These are phyloP conservation scores for Ganaspis sp. DNA, from an alignment of 1,140 invertebrate genomes.

Conservation along the genomic window DNA sequence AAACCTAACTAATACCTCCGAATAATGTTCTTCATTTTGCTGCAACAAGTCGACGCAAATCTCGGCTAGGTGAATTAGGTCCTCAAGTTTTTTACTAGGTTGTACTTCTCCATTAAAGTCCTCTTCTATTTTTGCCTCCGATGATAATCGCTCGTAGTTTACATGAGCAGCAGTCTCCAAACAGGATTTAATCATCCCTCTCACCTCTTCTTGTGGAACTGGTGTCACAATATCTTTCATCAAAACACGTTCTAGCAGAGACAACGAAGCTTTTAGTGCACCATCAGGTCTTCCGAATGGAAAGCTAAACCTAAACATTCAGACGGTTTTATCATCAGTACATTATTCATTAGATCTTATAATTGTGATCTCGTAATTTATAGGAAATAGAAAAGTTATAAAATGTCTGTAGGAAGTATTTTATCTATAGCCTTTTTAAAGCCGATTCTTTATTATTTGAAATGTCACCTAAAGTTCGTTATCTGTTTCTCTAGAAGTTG, in stretches of 20 bases:
- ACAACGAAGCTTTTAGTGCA: slow-evolving; percentile 96
- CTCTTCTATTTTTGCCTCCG: slow-evolving; percentile 98
- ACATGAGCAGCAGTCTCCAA: slow-evolving; percentile 98
- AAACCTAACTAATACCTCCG: slow-evolving; percentile 90
- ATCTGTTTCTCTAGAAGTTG: slow-evolving; percentile 98
- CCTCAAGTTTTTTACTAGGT: slow-evolving; percentile 94
- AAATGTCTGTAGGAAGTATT: neutral
- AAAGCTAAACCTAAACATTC: slow-evolving; percentile 94
- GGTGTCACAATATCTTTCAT: slow-evolving; percentile 99
- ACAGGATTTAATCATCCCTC: slow-evolving; percentile 96
- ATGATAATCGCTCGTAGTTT: slow-evolving; percentile 97
- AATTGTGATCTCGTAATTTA: too few species aligned
- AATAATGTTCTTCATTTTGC: slow-evolving; percentile 99
- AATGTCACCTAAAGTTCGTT: slow-evolving; percentile 94
- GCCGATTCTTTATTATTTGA: neutral
- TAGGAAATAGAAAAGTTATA: neutral
- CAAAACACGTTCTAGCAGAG: slow-evolving; percentile 95
- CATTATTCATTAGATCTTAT: too few species aligned
- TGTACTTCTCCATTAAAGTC: slow-evolving; percentile 89
- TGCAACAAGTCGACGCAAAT: slow-evolving; percentile 98
- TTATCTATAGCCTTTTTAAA: neutral
- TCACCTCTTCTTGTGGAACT: slow-evolving; percentile 97
- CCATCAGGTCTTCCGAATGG: slow-evolving; percentile 99
- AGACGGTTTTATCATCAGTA: too few species aligned
- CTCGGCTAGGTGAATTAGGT: slow-evolving; percentile 97